A percentile compares a stretch with the other conserved stretches of the same genome.
Evolutionary conservation across 2,797 vertebrate species (phyloP).

Genomic region (Synaphobranchus kaupii): DNA sequence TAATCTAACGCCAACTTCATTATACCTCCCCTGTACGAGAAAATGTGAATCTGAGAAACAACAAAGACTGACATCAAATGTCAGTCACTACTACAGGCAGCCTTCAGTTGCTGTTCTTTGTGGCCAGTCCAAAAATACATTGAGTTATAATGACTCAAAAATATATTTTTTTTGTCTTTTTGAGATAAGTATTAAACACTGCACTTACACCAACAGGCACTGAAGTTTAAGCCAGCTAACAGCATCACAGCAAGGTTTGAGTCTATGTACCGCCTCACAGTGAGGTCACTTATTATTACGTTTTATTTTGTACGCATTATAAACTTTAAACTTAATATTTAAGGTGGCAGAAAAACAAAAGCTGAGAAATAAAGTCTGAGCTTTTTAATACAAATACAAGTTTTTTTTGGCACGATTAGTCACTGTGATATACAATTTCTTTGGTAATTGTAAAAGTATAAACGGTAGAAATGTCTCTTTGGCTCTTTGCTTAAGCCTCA

Average conservation of each 20-base stretch:
- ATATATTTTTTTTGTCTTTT: background rate
- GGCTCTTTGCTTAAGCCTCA: background rate
- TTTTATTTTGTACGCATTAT: constrained; percentile 9
- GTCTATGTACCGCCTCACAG: background rate
- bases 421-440: constrained; percentile 5
- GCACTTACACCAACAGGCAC: background rate
- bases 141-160: background rate
- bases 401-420: constrained; percentile 34
- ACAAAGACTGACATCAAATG: background rate
- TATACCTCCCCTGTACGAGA: constrained; percentile 30
- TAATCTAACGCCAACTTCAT: constrained; percentile 1
- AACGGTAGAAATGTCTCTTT: background rate
- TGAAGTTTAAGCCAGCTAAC: background rate
- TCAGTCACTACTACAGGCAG: background rate
- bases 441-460: background rate
- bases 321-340: background rate
- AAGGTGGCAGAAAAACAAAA: background rate
- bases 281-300: background rate
- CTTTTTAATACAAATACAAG: constrained; percentile 23
- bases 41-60: constrained; percentile 33
- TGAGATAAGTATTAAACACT: background rate
- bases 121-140: background rate
- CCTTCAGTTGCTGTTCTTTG: background rate
- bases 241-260: background rate
- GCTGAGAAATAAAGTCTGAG: constrained; percentile 24